Evolutionary conservation across 2,797 vertebrate genomes (phyloP).

Genomic region (Catamblyrhynchus diadema): DNA sequence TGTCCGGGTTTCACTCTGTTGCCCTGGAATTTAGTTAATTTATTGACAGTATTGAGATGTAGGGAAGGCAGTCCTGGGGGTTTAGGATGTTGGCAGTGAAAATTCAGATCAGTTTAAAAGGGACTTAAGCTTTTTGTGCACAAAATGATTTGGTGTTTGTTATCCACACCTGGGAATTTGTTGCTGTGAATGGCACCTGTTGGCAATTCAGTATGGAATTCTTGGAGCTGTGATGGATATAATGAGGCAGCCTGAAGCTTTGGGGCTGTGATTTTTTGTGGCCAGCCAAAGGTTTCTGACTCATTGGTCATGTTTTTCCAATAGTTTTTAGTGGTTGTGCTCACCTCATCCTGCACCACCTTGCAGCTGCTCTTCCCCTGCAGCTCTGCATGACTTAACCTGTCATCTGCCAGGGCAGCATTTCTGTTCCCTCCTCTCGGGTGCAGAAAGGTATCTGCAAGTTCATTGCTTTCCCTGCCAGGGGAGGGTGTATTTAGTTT

Average conservation of each 20-base stretch:
- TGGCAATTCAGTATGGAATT: not conserved
- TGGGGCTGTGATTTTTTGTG: not conserved
- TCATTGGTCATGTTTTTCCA: not conserved
- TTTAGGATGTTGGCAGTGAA: not conserved
- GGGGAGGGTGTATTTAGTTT: not conserved
- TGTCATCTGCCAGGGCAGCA: rapidly evolving
- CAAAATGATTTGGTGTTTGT: not conserved
- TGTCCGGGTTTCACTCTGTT: not conserved
- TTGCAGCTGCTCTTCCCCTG: not conserved
- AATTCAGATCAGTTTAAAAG: not conserved
- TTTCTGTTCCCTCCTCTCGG: not conserved
- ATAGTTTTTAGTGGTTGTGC: not conserved
- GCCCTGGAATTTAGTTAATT: not conserved
- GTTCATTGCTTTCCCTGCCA: not conserved
- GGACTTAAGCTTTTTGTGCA: not conserved
- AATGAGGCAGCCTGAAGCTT: not conserved
- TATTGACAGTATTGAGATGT: not conserved
- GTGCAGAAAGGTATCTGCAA: not conserved
- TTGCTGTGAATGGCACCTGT: not conserved
- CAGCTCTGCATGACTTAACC: not conserved
- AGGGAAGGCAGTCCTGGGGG: not conserved
- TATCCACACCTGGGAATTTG: not conserved
- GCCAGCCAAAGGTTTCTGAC: not conserved
- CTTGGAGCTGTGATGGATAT: not conserved
- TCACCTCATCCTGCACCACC: not conserved